Base-by-base conservation (phyloP, 2,888 invertebrate species). In the Melanophora roralis region DNA sequence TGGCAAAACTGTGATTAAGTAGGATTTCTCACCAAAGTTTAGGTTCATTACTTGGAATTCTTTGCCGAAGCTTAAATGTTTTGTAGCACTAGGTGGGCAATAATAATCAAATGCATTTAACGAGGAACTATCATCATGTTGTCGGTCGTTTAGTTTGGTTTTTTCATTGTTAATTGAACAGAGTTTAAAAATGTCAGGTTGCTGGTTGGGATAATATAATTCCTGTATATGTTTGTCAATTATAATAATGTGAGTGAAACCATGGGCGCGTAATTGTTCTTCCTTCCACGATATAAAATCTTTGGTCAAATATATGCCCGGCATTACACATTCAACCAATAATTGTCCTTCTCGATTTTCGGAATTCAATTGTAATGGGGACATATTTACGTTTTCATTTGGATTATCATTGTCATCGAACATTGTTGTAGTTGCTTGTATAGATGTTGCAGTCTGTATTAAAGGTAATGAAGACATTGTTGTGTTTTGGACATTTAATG, bases 1-100 rank as follows among this genome's bases (percentile, higher is more conserved):
- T 68, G 86, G 87, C 55, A 88, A 71, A 11, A 88, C 86, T 16
- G 86, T 86, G 23, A 85, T 86, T 49, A 86, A 72, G 81, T 86
- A 86, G 19, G 85, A 83, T 40, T 85, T 84, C 81, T 86, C 86
- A 19, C 86, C 86, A 78, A 87, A 87, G 83, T 87, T 86, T 67
- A 87, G 84, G 78, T 87, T 83, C 14, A 86, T 82, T 14, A 83
- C 84, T 65, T 86, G 82, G 64, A 86, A 85, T 19, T 85, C 83
- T 47, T 84, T 81, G 16, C 82, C 82, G 60, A 85, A 85, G 32
- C 65, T 82, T 14, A 83, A 78, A 12, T 76, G 81, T 1, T 77
- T 71, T 34, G 53, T 21, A 34, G 38, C 4, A n/a, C 21, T 38
- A 14, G 75, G 36, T 38, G 75, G 60, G 11, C 34, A 79, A 62